These are phyloP conservation scores for Chrysina gloriosa DNA, from an alignment of 2,888 invertebrate species.

Conservation along the genomic window DNA sequence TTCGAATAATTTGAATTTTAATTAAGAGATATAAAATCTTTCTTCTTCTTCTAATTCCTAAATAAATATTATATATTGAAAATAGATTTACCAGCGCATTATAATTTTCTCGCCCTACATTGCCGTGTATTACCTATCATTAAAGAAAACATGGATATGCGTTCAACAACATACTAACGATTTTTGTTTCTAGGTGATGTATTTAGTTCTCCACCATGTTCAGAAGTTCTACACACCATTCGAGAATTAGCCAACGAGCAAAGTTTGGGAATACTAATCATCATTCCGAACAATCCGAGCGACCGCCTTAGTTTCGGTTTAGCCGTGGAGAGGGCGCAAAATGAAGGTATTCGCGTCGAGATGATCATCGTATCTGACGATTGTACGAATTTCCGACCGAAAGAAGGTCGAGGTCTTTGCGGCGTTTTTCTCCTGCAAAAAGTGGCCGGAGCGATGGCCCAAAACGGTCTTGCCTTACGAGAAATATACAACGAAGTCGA, in stretches of 20 bases:
- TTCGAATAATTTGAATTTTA: too few species aligned
- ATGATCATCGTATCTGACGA: slow-evolving; percentile 78
- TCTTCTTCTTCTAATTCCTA: too few species aligned
- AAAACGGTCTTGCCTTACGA: slow-evolving; percentile 68
- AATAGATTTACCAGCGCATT: too few species aligned
- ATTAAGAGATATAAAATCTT: too few species aligned
- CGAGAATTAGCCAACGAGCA: slow-evolving; percentile 58
- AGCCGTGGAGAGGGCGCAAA: slow-evolving; percentile 79
- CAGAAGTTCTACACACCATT: slow-evolving; percentile 57
- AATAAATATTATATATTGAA: too few species aligned
- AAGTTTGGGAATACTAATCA: slow-evolving; percentile 75
- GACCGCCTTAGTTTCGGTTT: slow-evolving; percentile 85
- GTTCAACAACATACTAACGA: slow-evolving; percentile 1
- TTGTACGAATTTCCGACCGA: slow-evolving; percentile 65
- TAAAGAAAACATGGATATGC: too few species aligned
- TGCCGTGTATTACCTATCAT: too few species aligned
- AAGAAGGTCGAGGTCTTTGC: slow-evolving; percentile 64
- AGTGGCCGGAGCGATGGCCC: slow-evolving; percentile 83
- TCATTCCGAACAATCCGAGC: slow-evolving; percentile 82
- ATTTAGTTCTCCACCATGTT: slow-evolving; percentile 55
- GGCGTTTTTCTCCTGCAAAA: slow-evolving; percentile 69
- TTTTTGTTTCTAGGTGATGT: slow-evolving; percentile 56
- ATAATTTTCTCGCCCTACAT: too few species aligned
- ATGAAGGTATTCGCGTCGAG: slow-evolving; percentile 69
- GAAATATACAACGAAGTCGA: slow-evolving; percentile 69